Conservation (phyloP, 1,140 invertebrate species). For the Brachionus rotundiformis region DNA sequence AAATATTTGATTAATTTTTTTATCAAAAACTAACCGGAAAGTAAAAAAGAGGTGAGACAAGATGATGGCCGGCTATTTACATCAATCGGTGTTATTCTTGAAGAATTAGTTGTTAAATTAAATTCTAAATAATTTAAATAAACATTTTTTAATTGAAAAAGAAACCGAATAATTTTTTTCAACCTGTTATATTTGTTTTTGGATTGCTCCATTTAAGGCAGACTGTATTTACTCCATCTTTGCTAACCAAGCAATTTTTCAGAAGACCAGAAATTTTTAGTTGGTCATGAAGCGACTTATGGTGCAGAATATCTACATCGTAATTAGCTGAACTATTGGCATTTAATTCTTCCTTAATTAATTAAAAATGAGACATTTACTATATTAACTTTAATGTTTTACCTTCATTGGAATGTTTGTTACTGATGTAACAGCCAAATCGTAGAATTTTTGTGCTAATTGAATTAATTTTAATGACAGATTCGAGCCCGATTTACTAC, state of each 20-base stretch:
- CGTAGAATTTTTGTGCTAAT: constrained; percentile 73
- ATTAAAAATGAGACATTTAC: background rate
- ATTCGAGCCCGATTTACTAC: constrained; percentile 69
- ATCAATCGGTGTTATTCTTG: constrained; percentile 89
- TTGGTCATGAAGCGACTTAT: constrained; percentile 77
- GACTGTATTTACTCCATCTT: constrained; percentile 74
- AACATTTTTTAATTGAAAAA: background rate
- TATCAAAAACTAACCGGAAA: constrained; percentile 74
- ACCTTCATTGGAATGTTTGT: constrained; percentile 97
- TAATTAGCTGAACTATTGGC: constrained; percentile 95
- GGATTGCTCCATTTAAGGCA: constrained; percentile 95
- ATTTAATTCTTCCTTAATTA: constrained; percentile 83
- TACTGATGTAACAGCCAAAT: constrained; percentile 89
- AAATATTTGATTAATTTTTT: background rate
- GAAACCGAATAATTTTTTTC: constrained; percentile 1
- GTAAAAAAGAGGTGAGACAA: constrained; percentile 90
- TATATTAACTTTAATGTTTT: constrained; percentile 36
- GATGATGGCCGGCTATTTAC: constrained; percentile 89
- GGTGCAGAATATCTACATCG: constrained; percentile 92
- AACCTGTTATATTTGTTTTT: constrained; percentile 73
- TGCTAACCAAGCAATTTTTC: constrained; percentile 34
- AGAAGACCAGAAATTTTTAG: constrained; percentile 68
- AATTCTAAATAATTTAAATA: background rate
- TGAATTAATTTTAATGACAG: constrained; percentile 63
- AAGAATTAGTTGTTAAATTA: constrained; percentile 66